Base-by-base conservation (phyloP, 2,888 invertebrate genomes). In the Operophtera brumata region DNA sequence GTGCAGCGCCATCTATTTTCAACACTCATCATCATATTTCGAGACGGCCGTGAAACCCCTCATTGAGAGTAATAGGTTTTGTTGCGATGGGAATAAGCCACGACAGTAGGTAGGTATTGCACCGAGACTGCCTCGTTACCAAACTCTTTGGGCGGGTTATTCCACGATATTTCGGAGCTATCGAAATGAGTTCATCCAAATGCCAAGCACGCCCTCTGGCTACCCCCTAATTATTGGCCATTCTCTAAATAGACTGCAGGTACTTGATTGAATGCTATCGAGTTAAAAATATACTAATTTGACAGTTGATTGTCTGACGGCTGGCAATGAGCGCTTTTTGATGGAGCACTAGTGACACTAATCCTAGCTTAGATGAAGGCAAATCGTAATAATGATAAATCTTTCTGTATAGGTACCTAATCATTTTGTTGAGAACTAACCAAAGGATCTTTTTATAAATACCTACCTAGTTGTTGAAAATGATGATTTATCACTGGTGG, bases 191-290 rank as follows among this genome's bases (percentile, higher is more conserved):
- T 62, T 26, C 54, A 42, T 20, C 46, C 41, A 60, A 63, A 63
- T 63, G 60, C 50, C 60, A 63, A 36, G 13, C 4, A 52, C 54
- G 62, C 56, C 62, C 50, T 36, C 47, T 48, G 54, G 60, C 58
- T 43, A 32, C 39, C 37, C 32, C 37, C 28, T 50, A 46, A 57
- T n/a, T n/a, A n/a, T 62, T 59, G 54, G 45, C 49, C 57, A 54
- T 41, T 57, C 44, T 28, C 35, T 50, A 7, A 14, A 34, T 20
- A 36, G 10, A 26, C 6, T 46, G 51, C n/a, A n/a, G n/a, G n/a
- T 20, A 20, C 20, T 20, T 49, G 13, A 12, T 11, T 44, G 47
- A 55, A 36, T 47, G 43, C 42, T 48, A 46, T 39, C 52, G 37
- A 56, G 30, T 37, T 36, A 35, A 25, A 36, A 41, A 54, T 48